These are phyloP conservation scores for Andrena trimmerana DNA, from an alignment of 2,888 invertebrate species.

Conservation along the genomic window DNA sequence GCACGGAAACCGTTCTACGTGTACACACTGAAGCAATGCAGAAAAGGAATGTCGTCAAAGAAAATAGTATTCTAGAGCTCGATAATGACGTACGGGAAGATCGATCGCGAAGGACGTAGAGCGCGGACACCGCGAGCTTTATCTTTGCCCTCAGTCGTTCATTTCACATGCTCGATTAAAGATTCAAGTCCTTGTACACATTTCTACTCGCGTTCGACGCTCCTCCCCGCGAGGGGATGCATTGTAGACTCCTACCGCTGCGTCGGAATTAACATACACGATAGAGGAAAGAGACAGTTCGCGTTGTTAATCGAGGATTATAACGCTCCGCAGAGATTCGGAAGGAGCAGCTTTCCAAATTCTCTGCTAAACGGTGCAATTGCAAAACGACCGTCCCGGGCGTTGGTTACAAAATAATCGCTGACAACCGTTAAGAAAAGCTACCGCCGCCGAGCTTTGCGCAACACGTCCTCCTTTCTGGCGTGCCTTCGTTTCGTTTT, in stretches of 20 bases:
- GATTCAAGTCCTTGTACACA: background rate
- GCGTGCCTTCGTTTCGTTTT: slow-evolving; percentile 16
- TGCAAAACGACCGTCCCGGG: slow-evolving; percentile 3
- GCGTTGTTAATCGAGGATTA: background rate
- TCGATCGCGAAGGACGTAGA: slow-evolving; percentile 23
- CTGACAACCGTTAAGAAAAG: slow-evolving; percentile 4
- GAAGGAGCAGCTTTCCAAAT: slow-evolving; percentile 1
- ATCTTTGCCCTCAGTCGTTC: background rate
- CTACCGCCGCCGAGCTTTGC: slow-evolving; percentile 13
- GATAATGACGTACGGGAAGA: slow-evolving; percentile 50
- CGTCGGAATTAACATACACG: background rate
- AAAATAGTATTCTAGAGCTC: slow-evolving; percentile 51
- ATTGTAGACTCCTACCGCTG: background rate
- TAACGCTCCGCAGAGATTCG: background rate
- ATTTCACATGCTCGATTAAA: background rate
- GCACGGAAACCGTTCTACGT: slow-evolving; percentile 46
- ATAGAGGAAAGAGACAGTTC: background rate
- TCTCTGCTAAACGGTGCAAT: slow-evolving; percentile 18
- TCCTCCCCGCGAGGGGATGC: background rate
- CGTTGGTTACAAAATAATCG: slow-evolving; percentile 21
- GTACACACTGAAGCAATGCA: slow-evolving; percentile 57
- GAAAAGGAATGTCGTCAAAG: slow-evolving; percentile 61
- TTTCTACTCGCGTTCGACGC: background rate
- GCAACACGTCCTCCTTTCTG: slow-evolving; percentile 35
- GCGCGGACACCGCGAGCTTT: slow-evolving; percentile 17